Evolutionary conservation across 1,140 invertebrate species (phyloP).

Genomic region (Ditylenchus dipsaci): DNA sequence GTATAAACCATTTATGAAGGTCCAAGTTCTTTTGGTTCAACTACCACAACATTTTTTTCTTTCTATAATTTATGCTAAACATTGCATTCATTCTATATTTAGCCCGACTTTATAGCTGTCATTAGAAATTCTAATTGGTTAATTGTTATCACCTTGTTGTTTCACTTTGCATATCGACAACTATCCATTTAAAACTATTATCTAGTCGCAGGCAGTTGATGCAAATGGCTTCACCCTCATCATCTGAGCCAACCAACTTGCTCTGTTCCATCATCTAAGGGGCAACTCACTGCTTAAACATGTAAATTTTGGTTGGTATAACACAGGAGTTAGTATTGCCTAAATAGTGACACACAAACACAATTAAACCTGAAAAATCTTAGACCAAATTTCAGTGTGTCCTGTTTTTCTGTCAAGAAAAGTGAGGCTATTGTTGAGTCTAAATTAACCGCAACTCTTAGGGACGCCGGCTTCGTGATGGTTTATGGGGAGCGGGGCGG

Average conservation of each 20-base stretch:
- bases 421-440: not conserved
- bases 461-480: too few species aligned
- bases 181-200: not conserved
- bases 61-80: not conserved
- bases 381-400: too few species aligned
- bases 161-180: not conserved
- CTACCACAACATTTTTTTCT: not conserved
- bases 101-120: not conserved
- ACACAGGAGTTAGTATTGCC: too few species aligned
- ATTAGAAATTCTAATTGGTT: not conserved
- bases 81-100: not conserved
- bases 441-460: not conserved
- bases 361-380: too few species aligned
- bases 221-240: not conserved
- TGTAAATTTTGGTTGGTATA: constrained; percentile 23
- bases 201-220: not conserved
- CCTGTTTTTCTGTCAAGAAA: not conserved
- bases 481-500: too few species aligned
- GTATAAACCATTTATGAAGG: too few species aligned
- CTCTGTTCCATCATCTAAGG: constrained; percentile 38
- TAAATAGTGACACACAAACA: too few species aligned
- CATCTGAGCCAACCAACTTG: constrained; percentile 17
- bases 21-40: too few species aligned
- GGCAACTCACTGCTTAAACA: constrained; percentile 50
- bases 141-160: not conserved